Percentiles rank a stretch among this genome's conserved stretches.
Evolutionary conservation across 2,888 invertebrate genomes (phyloP).

Genomic region (Hirtodrosophila trivittata): DNA sequence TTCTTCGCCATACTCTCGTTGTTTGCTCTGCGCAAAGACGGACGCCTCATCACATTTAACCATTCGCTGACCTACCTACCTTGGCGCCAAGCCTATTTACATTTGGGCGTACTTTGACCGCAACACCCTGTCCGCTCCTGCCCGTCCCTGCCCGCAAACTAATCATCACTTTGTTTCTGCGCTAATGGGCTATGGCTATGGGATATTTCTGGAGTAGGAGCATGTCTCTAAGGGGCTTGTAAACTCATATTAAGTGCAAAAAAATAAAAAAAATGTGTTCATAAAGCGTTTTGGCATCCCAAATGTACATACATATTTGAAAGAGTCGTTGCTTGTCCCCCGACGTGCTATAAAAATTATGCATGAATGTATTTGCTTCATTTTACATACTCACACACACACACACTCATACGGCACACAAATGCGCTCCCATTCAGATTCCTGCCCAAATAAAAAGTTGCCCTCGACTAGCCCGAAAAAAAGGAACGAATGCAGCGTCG

Average conservation of each 20-base stretch:
- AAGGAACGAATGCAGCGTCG: slow-evolving; percentile 66
- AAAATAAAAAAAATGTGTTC: slow-evolving; percentile 50
- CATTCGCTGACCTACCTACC: slow-evolving; percentile 64
- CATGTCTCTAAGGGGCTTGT: slow-evolving; percentile 29
- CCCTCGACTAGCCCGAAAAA: slow-evolving; percentile 65
- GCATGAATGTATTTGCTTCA: slow-evolving; percentile 77
- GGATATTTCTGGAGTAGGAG: no score
- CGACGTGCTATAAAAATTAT: slow-evolving; percentile 74
- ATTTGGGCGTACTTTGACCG: slow-evolving; percentile 76
- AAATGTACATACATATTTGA: slow-evolving; percentile 49
- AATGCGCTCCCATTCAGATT: slow-evolving; percentile 40
- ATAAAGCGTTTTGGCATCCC: slow-evolving; percentile 78
- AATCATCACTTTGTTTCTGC: slow-evolving; percentile 75
- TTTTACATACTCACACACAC: slow-evolving; percentile 30
- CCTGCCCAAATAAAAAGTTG: slow-evolving; percentile 74
- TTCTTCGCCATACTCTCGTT: slow-evolving; percentile 26
- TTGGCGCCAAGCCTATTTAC: slow-evolving; percentile 68
- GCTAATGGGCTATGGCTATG: slow-evolving; percentile 59
- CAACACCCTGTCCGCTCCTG: slow-evolving; percentile 9
- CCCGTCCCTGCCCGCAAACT: slow-evolving; percentile 37
- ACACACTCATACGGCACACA: slow-evolving; percentile 2
- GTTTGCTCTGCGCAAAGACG: slow-evolving; percentile 47
- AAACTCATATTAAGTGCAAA: slow-evolving; percentile 55
- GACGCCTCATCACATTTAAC: slow-evolving; percentile 47
- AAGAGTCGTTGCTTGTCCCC: slow-evolving; percentile 37